These are phyloP conservation scores for Oostethus manadensis DNA, from an alignment of 2,113 vertebrate genomes.

Conservation along the genomic window DNA sequence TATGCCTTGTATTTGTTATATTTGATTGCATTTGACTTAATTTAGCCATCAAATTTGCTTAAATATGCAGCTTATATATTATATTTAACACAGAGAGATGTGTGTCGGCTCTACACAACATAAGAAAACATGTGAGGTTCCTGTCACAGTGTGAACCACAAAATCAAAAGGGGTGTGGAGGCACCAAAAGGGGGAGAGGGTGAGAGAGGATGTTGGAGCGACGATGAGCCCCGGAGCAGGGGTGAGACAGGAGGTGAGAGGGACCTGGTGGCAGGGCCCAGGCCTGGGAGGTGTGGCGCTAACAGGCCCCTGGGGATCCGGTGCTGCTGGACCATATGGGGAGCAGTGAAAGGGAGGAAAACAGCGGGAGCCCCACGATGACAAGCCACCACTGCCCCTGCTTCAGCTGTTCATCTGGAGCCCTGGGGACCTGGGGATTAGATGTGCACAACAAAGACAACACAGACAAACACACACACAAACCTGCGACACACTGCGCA, in stretches of 20 bases:
- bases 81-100: neutral
- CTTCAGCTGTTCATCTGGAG: conserved; percentile 88
- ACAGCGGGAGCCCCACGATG: conserved; percentile 82
- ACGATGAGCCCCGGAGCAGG: conserved; percentile 74
- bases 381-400: conserved; percentile 82
- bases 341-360: conserved; percentile 83
- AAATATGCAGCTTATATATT: too few species aligned
- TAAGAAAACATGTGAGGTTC: conserved; percentile 31
- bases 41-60: too few species aligned
- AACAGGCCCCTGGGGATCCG: conserved; percentile 90
- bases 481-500: conserved; percentile 11
- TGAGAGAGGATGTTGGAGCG: conserved; percentile 68
- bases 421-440: conserved; percentile 80
- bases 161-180: conserved; percentile 45
- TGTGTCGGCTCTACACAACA: conserved; percentile 26
- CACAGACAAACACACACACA: conserved; percentile 29
- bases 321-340: conserved; percentile 95
- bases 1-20: too few species aligned
- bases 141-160: conserved; percentile 37
- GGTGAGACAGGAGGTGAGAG: conserved; percentile 70
- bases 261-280: conserved; percentile 72
- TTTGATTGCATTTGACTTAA: too few species aligned
- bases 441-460: conserved; percentile 71
- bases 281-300: conserved; percentile 84
- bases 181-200: conserved; percentile 29